phyloP scores from a whole-genome alignment of 2,797 vertebrate species.

The Helarctos malayanus region DNA sequence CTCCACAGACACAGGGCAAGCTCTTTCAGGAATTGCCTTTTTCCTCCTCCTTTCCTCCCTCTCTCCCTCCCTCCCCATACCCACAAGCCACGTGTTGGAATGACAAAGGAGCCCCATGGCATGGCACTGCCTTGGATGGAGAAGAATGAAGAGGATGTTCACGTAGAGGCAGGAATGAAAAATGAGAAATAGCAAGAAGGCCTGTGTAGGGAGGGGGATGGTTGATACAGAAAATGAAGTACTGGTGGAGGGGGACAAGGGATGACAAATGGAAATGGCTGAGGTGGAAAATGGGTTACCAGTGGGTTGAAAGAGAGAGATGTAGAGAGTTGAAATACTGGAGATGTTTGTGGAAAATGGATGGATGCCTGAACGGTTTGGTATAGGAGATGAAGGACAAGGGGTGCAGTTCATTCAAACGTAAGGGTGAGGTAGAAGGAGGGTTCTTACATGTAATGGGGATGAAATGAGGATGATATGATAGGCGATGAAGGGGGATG shows the following conservation, averaged over 20 bases:
- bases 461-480: conserved; percentile 59
- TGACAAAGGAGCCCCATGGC: conserved; percentile 83
- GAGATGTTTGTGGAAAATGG: conserved; percentile 6
- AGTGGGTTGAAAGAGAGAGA: not conserved
- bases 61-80: conserved; percentile 47
- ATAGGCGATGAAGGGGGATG: conserved; percentile 1
- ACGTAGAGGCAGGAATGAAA: conserved; percentile 54
- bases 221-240: conserved; percentile 6
- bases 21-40: conserved; percentile 55
- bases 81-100: conserved; percentile 75
- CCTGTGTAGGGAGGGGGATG: not conserved
- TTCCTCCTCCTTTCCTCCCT: conserved; percentile 39
- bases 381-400: conserved; percentile 6
- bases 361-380: not conserved
- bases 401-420: conserved; percentile 25
- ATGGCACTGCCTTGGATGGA: conserved; percentile 80
- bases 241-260: not conserved
- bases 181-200: conserved; percentile 13
- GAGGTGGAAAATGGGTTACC: conserved; percentile 14
- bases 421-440: not conserved
- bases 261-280: not conserved
- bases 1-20: conserved; percentile 45
- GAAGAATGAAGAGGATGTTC: conserved; percentile 64
- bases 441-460: not conserved
- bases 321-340: not conserved